A percentile compares a stretch with the other conserved stretches of the same genome.
These are phyloP conservation scores for Mizuhopecten yessoensis DNA, from an alignment of 1,140 invertebrate genomes.

Conservation along the genomic window DNA sequence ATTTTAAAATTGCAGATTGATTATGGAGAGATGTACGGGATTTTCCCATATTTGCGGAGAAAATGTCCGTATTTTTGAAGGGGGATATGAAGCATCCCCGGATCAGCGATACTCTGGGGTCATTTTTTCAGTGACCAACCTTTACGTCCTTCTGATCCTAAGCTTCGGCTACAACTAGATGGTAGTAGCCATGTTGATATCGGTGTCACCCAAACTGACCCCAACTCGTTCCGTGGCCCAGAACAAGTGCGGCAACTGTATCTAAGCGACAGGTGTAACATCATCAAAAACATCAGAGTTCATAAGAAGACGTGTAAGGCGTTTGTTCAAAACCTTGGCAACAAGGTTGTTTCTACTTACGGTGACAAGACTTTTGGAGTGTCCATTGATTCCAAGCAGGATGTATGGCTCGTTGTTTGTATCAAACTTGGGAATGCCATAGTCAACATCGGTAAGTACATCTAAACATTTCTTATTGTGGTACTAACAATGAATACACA, in stretches of 20 bases:
- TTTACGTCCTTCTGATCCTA: not conserved
- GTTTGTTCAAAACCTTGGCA: not conserved
- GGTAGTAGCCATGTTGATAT: not conserved
- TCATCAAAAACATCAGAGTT: not conserved
- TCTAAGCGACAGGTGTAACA: not conserved
- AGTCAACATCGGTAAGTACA: not conserved
- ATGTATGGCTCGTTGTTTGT: not conserved
- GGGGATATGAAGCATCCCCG: not conserved
- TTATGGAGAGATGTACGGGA: not conserved
- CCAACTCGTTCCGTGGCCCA: not conserved
- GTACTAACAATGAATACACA: no score
- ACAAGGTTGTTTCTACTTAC: not conserved
- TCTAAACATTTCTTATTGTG: no score
- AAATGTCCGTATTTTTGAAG: not conserved
- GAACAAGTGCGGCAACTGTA: not conserved
- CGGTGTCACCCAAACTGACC: not conserved
- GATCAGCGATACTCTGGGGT: not conserved
- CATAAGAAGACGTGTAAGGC: not conserved
- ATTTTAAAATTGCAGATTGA: not conserved
- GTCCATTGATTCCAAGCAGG: not conserved
- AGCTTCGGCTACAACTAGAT: not conserved
- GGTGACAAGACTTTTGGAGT: not conserved
- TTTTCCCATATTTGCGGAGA: not conserved
- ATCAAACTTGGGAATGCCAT: not conserved
- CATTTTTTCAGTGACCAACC: not conserved